Conservation (phyloP, 2,113 vertebrate genomes). For the Odontophorus gujanensis region DNA sequence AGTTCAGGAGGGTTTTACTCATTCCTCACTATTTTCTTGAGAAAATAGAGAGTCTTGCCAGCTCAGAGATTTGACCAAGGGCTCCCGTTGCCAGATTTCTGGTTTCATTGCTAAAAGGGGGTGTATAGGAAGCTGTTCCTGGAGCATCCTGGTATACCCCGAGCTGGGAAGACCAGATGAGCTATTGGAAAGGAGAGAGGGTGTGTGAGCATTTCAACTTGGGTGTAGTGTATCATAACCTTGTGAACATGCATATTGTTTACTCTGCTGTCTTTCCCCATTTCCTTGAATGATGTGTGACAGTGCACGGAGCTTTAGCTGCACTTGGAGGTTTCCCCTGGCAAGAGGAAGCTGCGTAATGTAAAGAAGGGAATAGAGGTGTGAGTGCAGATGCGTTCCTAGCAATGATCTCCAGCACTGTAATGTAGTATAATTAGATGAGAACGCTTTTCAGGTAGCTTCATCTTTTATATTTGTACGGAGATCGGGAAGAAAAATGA, state of each 20-base stretch:
- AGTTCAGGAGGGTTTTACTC: neutral
- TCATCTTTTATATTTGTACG: constrained; percentile 67
- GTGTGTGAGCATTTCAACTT: neutral
- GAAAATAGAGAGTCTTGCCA: neutral
- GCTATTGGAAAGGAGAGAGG: neutral
- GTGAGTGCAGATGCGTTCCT: neutral
- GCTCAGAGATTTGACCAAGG: neutral
- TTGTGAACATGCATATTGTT: neutral
- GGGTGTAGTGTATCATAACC: neutral
- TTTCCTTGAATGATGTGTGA: constrained; percentile 18
- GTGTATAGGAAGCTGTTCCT: neutral
- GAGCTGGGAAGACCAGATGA: neutral
- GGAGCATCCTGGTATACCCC: neutral
- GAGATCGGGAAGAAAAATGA: constrained; percentile 46
- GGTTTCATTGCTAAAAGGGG: neutral
- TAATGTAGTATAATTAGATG: constrained; percentile 45
- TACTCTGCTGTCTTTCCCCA: neutral
- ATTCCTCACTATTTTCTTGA: neutral
- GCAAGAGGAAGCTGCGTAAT: neutral
- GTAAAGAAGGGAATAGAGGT: neutral
- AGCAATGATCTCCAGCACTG: neutral
- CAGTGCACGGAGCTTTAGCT: constrained; percentile 27
- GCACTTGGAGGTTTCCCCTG: constrained; percentile 30
- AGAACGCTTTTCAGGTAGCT: constrained; percentile 40
- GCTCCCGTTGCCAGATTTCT: neutral